Evolutionary conservation across 2,888 invertebrate species (phyloP).

Genomic region (Cataglyphis livida): DNA sequence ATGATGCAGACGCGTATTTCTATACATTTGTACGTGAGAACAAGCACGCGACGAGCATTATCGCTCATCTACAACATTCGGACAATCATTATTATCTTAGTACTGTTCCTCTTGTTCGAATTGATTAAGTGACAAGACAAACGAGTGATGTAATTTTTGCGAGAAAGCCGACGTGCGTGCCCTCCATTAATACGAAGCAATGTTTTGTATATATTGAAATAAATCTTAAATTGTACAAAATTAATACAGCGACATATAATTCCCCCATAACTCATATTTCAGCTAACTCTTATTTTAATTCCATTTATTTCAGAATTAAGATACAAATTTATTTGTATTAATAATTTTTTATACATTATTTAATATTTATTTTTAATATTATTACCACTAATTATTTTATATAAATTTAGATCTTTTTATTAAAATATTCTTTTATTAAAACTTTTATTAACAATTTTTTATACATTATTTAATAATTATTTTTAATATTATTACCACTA

Average conservation of each 20-base stretch:
- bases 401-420: slow-evolving; percentile 19
- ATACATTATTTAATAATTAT: background rate
- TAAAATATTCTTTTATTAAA: background rate
- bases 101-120: slow-evolving; percentile 34
- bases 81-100: slow-evolving; percentile 36
- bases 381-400: background rate
- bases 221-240: slow-evolving; percentile 74
- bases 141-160: slow-evolving; percentile 21
- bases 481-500: background rate
- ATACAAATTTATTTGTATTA: background rate
- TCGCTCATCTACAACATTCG: slow-evolving; percentile 18
- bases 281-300: background rate
- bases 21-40: slow-evolving; percentile 76
- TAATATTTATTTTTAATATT: background rate
- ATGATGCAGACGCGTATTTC: slow-evolving; percentile 74
- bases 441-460: background rate
- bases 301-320: background rate
- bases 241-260: background rate
- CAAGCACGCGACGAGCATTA: slow-evolving; percentile 9
- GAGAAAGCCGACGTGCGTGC: slow-evolving; percentile 40
- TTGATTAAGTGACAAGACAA: background rate
- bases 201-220: slow-evolving; percentile 81
- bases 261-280: background rate
- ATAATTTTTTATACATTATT: background rate
- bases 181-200: slow-evolving; percentile 70